A percentile compares a stretch with the other conserved stretches of the same genome.
Conservation (phyloP, 2,888 invertebrate species). For the Andrena haemorrhoa region DNA sequence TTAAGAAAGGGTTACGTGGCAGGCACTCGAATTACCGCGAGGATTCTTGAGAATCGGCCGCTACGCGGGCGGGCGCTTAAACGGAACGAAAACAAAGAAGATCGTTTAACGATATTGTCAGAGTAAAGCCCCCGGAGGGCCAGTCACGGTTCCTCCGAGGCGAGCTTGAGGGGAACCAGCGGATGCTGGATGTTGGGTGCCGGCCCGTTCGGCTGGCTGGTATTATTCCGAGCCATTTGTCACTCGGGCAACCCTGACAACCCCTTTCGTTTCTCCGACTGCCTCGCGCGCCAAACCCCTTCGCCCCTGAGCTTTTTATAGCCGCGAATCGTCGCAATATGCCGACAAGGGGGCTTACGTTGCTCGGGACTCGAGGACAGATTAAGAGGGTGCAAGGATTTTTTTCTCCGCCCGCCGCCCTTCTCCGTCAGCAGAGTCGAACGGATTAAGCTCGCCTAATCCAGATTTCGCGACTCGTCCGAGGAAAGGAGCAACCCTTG, state of each 20-base stretch:
- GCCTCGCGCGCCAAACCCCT: slow-evolving; percentile 48
- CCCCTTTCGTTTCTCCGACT: slow-evolving; percentile 80
- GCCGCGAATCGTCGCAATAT: slow-evolving; percentile 84
- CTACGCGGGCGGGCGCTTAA: slow-evolving; percentile 10
- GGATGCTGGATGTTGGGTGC: slow-evolving; percentile 75
- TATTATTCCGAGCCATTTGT: slow-evolving; percentile 85
- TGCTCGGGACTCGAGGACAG: slow-evolving; percentile 74
- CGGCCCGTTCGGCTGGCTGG: slow-evolving; percentile 79
- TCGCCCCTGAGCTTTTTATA: slow-evolving; percentile 80
- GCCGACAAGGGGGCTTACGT: slow-evolving; percentile 83
- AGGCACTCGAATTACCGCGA: background rate
- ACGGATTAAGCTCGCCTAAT: slow-evolving; percentile 72
- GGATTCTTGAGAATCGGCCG: background rate
- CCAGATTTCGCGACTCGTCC: slow-evolving; percentile 62
- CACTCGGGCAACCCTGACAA: slow-evolving; percentile 80
- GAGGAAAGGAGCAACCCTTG: slow-evolving; percentile 29
- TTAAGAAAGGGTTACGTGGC: background rate
- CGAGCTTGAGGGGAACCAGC: slow-evolving; percentile 68
- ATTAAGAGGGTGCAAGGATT: slow-evolving; percentile 82
- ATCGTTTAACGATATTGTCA: slow-evolving; percentile 80
- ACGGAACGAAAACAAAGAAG: slow-evolving; percentile 77
- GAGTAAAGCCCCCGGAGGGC: slow-evolving; percentile 64
- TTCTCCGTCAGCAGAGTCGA: slow-evolving; percentile 30
- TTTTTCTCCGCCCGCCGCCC: slow-evolving; percentile 7
- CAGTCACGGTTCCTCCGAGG: slow-evolving; percentile 66